Percentiles rank a stretch among this genome's conserved stretches.
Conservation (phyloP, 2,113 vertebrate genomes). For the Cisticola juncidis region DNA sequence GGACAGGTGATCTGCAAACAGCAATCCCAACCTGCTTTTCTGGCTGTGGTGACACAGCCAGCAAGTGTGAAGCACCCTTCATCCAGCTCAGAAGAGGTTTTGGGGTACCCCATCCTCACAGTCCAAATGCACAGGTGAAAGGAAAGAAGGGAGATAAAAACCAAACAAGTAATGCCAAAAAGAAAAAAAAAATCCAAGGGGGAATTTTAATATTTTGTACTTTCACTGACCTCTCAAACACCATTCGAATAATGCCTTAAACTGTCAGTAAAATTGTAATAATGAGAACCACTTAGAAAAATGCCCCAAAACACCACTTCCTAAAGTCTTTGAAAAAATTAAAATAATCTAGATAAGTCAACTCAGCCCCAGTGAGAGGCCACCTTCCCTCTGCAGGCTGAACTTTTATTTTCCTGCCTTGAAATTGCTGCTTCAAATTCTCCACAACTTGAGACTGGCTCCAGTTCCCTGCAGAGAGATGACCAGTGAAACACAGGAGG, state of each 20-base stretch:
- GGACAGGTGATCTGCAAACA: neutral
- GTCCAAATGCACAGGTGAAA: neutral
- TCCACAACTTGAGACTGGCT: neutral
- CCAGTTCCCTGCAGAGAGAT: neutral
- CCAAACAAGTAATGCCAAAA: neutral
- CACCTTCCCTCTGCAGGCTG: neutral
- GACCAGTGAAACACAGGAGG: neutral
- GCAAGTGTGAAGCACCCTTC: neutral
- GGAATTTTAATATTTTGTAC: neutral
- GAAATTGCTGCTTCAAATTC: neutral
- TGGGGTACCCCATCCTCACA: neutral
- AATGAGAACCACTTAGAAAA: neutral
- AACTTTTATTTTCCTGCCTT: neutral
- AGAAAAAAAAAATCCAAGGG: neutral
- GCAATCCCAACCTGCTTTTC: neutral
- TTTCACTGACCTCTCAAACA: neutral
- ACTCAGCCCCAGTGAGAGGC: neutral
- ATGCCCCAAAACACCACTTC: neutral
- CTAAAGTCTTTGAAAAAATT: neutral
- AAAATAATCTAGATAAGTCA: neutral
- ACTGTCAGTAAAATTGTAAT: neutral
- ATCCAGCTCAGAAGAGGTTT: neutral
- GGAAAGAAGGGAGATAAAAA: neutral
- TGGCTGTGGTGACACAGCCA: accelerated
- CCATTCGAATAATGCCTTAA: neutral